A percentile compares a stretch with the other conserved stretches of the same genome.
phyloP scores from a whole-genome alignment of 64 coral and sea anemone species.

The Dendrophyllia cribrosa region DNA sequence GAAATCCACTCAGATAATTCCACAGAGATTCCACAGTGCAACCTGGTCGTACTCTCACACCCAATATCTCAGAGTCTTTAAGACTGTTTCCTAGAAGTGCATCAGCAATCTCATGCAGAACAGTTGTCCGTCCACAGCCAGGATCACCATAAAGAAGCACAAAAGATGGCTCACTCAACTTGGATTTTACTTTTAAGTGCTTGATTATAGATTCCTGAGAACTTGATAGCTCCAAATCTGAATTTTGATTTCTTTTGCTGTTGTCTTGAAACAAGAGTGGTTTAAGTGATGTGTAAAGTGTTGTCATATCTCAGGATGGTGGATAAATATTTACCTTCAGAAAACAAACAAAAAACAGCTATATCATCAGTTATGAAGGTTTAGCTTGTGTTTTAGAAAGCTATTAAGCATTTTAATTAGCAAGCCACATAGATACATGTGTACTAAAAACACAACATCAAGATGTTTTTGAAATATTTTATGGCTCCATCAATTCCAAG shows the following conservation, averaged over 20 bases:
- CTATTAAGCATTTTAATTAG: no score
- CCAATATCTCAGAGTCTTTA: constrained; percentile 29
- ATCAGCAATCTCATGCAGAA: constrained; percentile 57
- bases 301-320: constrained; percentile 1
- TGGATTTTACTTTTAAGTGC: not conserved
- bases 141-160: constrained; percentile 65
- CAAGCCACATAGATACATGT: no score
- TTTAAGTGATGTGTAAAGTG: constrained; percentile 8
- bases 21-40: constrained; percentile 66
- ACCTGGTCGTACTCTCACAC: constrained; percentile 35
- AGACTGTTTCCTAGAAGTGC: constrained; percentile 16
- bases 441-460: no score
- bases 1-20: constrained; percentile 79
- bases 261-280: not conserved
- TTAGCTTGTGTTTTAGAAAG: no score
- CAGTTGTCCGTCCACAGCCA: constrained; percentile 75
- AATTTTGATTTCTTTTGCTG: not conserved
- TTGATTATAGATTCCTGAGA: not conserved
- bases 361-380: not conserved
- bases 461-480: no score
- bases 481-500: no score
- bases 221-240: not conserved
- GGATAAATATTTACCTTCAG: not conserved
- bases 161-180: not conserved
- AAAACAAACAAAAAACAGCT: not conserved